These are phyloP conservation scores for Tringa solitaria DNA, from an alignment of 2,113 vertebrate species.

Conservation along the genomic window DNA sequence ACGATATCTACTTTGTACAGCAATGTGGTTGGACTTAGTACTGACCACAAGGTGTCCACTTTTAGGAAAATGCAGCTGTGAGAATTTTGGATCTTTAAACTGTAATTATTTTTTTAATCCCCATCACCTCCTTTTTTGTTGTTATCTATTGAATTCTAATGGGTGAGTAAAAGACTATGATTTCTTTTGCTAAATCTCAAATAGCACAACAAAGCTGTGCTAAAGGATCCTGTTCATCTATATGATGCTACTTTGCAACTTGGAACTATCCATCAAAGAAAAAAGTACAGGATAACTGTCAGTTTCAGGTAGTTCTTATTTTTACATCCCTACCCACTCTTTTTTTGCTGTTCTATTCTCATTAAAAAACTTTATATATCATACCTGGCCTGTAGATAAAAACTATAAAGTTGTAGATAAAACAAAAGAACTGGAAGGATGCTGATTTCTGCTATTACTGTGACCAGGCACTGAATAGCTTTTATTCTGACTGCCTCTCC, in stretches of 20 bases:
- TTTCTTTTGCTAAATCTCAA: neutral
- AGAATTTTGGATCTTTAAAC: neutral
- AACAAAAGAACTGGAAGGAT: neutral
- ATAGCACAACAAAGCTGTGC: neutral
- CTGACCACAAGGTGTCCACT: neutral
- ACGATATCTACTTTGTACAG: neutral
- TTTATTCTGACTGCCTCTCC: neutral
- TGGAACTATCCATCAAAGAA: neutral
- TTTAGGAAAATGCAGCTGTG: neutral
- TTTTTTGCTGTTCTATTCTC: neutral
- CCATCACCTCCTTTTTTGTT: neutral
- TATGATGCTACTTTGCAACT: neutral
- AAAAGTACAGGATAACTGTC: neutral
- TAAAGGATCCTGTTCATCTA: neutral
- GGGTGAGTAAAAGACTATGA: neutral
- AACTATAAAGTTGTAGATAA: neutral
- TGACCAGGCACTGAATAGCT: neutral
- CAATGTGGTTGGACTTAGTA: accelerated
- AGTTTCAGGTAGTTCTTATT: neutral
- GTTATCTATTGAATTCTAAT: neutral
- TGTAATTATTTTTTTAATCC: neutral
- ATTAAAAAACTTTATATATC: neutral
- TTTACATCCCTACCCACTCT: neutral
- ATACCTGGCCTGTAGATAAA: neutral
- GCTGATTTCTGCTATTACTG: neutral